phyloP scores from a whole-genome alignment of 2,113 vertebrate genomes.

The Pyrgilauda ruficollis region DNA sequence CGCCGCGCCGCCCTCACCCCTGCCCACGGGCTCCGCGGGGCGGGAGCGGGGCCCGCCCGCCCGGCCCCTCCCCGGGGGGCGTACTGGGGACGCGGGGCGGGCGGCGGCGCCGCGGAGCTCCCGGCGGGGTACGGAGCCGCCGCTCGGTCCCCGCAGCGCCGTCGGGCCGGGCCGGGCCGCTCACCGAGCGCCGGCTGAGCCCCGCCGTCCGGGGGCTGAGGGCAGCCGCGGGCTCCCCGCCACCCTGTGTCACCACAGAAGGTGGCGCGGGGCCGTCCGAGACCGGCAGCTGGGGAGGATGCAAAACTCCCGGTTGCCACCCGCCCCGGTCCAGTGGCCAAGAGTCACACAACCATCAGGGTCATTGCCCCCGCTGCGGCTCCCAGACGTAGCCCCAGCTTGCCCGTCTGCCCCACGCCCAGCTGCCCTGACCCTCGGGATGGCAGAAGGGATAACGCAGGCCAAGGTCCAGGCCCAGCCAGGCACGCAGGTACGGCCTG shows the following conservation, averaged over 20 bases:
- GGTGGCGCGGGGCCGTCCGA: not conserved
- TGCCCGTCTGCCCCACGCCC: not conserved
- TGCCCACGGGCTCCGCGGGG: not conserved
- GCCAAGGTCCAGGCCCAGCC: slow-evolving; percentile 11
- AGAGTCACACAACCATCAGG: not conserved
- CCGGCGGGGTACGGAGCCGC: not conserved
- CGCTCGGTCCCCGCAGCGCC: not conserved
- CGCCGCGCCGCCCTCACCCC: not conserved
- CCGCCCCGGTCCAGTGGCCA: not conserved
- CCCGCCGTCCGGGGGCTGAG: not conserved
- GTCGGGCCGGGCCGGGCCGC: not conserved
- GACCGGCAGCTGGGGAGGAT: fast-evolving
- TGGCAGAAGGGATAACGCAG: not conserved
- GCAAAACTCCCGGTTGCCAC: fast-evolving
- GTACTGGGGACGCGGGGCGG: not conserved
- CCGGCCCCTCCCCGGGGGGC: not conserved
- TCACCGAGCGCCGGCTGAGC: not conserved
- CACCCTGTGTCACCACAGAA: not conserved
- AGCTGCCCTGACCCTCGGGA: not conserved
- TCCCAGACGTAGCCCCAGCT: fast-evolving
- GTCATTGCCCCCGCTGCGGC: not conserved
- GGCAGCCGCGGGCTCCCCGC: not conserved
- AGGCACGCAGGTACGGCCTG: not conserved
- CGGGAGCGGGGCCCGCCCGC: not conserved
- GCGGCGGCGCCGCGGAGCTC: not conserved